Evolutionary conservation across 2,113 vertebrate species (phyloP), one percentile per base, ranked within the genome.

Genomic region (Oceanodroma tethys): DNA sequence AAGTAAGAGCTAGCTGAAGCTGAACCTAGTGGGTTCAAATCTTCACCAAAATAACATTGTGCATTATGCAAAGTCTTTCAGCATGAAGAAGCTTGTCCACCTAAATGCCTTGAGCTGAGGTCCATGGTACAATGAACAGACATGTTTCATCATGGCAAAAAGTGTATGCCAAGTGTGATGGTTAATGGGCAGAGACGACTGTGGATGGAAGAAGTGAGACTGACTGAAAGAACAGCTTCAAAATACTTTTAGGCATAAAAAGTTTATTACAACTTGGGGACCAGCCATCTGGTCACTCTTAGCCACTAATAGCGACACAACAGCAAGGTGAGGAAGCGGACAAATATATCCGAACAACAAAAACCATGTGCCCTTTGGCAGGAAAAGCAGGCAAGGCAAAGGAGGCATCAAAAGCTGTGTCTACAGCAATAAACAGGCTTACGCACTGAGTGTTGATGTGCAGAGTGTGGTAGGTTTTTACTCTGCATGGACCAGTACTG

Each of bases 331-430:
- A 85, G 26, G 9, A 66, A 68, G 8, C 16, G 15, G 9, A 83
- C 29, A 59, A 80, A 59, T 45, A 25, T 4, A 25, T 47, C 21
- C 34, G 45, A 84, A 50, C 23, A 48, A 15, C 4, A 42, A 86
- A 66, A 3, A 52, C 5, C 18, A 42, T 0, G 0, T 71, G 16
- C 5, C 17, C 8, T 52, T 73, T 67, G 43, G 7, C 25, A 85
- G 38, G 15, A 74, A 85, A 90, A 82, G 6, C 11, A 29, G 7
- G 7, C 38, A 85, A 85, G 17, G 20, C 7, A 72, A 91, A 86
- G 20, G 23, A 79, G 9, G 1, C 14, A 45, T 53, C 30, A 48
- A 59, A 70, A 85, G 6, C 38, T 30, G 29, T 58, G 36, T 42
- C 56, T 67, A 27, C 6, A 47, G 32, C 32, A 86, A 53, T 19